These are phyloP conservation scores for Enteromius viviparus DNA, from an alignment of 2,797 vertebrate species.

Conservation along the genomic window DNA sequence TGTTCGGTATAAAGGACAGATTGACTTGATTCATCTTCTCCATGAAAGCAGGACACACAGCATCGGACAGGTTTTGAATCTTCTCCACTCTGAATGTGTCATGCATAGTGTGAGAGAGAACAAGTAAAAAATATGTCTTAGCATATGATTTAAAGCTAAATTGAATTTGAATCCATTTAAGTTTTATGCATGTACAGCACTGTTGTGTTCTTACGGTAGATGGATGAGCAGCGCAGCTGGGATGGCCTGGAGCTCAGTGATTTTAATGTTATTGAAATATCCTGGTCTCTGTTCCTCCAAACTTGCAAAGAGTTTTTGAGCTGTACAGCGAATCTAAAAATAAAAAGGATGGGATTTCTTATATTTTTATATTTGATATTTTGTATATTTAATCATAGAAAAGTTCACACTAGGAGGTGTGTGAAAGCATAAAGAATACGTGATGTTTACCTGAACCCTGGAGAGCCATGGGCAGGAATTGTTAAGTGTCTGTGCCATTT, in stretches of 20 bases:
- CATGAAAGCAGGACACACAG: constrained; percentile 70
- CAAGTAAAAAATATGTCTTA: neutral
- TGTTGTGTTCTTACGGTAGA: constrained; percentile 67
- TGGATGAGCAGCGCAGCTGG: constrained; percentile 64
- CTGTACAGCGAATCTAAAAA: constrained; percentile 68
- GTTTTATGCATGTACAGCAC: neutral
- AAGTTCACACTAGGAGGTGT: neutral
- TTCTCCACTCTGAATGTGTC: constrained; percentile 61
- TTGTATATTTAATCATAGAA: neutral
- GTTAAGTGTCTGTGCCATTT: constrained; percentile 60
- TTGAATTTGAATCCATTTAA: neutral
- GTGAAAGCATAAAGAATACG: neutral
- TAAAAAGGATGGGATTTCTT: neutral
- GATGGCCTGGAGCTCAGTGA: constrained; percentile 68
- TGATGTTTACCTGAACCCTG: constrained; percentile 55
- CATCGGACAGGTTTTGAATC: constrained; percentile 66
- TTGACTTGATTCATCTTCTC: constrained; percentile 70
- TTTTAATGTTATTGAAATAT: constrained; percentile 69
- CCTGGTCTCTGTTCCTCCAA: constrained; percentile 61
- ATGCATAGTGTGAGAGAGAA: neutral
- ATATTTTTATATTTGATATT: too few species aligned
- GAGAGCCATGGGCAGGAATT: constrained; percentile 66
- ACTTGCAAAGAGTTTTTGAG: constrained; percentile 66
- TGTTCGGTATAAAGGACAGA: constrained; percentile 64
- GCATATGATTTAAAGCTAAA: neutral